Evolutionary conservation across 1,140 invertebrate genomes (phyloP).

Genomic region (Heliothis subflexa): DNA sequence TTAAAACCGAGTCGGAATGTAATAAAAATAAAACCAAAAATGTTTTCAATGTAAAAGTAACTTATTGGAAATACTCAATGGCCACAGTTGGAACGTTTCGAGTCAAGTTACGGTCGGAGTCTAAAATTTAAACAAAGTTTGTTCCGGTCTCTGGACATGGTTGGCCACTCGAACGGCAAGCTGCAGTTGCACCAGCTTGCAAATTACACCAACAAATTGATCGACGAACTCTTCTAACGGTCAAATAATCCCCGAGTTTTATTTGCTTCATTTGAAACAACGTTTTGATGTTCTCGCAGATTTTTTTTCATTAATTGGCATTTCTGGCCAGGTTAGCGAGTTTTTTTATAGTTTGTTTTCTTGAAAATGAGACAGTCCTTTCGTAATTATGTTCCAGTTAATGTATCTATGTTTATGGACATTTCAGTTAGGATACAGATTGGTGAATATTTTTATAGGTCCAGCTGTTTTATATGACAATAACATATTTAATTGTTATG

Average conservation of each 20-base stretch:
- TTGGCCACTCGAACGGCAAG: constrained; percentile 63
- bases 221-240: constrained; percentile 18
- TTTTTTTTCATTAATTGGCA: background rate
- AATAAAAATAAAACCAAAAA: constrained; percentile 36
- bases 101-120: constrained; percentile 43
- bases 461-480: too few relatives aligned
- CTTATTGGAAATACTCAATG: constrained; percentile 40
- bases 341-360: too few relatives aligned
- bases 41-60: constrained; percentile 44
- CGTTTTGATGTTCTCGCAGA: background rate
- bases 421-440: too few relatives aligned
- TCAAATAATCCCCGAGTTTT: constrained; percentile 10
- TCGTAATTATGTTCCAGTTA: too few relatives aligned
- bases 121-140: constrained; percentile 69
- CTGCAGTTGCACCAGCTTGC: constrained; percentile 47
- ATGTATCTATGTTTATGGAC: too few relatives aligned
- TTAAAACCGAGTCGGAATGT: background rate
- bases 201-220: constrained; percentile 40
- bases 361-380: too few relatives aligned
- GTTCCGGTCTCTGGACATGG: constrained; percentile 63
- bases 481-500: too few relatives aligned
- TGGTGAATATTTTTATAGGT: too few relatives aligned
- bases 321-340: background rate
- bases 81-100: constrained; percentile 16
- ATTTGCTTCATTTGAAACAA: constrained; percentile 5